These are phyloP conservation scores for Smutsia gigantea DNA, from an alignment of 2,797 vertebrate genomes.

Conservation along the genomic window DNA sequence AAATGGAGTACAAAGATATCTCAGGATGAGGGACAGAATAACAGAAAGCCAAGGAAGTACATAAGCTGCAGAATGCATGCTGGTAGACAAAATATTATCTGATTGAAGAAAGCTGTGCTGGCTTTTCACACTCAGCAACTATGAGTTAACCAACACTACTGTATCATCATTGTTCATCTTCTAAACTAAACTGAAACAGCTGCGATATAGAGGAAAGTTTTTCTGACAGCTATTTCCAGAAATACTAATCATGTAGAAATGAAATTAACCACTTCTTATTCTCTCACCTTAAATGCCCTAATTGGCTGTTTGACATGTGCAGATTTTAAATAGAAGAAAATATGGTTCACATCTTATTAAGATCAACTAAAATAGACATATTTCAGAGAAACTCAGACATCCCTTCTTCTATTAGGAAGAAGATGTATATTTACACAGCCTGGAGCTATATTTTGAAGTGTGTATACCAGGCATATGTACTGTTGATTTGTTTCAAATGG, in stretches of 20 bases:
- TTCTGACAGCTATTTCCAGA: not conserved
- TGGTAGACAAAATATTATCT: not conserved
- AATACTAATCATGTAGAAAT: not conserved
- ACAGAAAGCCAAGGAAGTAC: not conserved
- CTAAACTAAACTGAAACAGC: slow-evolving; percentile 39
- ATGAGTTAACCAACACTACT: not conserved
- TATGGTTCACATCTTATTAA: not conserved
- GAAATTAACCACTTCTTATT: not conserved
- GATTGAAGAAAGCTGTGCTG: slow-evolving; percentile 4
- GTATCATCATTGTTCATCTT: not conserved
- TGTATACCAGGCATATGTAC: not conserved
- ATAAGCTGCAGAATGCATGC: not conserved
- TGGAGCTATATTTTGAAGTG: not conserved
- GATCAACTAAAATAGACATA: not conserved
- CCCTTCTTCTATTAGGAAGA: not conserved
- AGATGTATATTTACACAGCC: not conserved
- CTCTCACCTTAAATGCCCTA: not conserved
- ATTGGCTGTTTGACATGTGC: not conserved
- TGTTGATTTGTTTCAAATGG: not conserved
- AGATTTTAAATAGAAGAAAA: slow-evolving; percentile 18
- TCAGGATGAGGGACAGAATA: not conserved
- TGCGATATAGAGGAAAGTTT: not conserved
- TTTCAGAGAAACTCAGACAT: slow-evolving; percentile 27
- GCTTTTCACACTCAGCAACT: not conserved
- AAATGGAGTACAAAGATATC: not conserved